Base-by-base conservation (phyloP, 1,140 invertebrate genomes). In the Grapholita molesta region DNA sequence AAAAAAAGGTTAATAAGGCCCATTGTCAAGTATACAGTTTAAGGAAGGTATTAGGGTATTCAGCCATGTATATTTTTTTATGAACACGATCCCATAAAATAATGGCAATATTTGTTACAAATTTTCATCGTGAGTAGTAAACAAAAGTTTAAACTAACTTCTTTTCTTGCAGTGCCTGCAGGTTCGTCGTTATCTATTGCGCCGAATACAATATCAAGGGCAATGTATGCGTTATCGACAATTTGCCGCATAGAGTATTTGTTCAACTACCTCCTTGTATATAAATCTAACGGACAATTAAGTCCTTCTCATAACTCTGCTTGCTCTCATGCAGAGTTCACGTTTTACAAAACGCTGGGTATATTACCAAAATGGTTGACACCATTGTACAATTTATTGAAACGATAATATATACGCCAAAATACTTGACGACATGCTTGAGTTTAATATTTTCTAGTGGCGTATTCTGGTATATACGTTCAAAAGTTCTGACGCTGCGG, bases 401-500 rank as follows among this genome's bases (percentile, higher is more conserved):
- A 61, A 8, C n/a, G 24, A 30, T 61, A 25, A 8, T 15, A 15
- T 38, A 0, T 5, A 6, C n/a, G 3, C 15, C n/a, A n/a, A n/a
- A n/a, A n/a, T n/a, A n/a, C n/a, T n/a, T n/a, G n/a, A n/a, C n/a
- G n/a, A n/a, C n/a, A n/a, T n/a, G n/a, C 5, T 57, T 57, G 3
- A 15, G 6, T 8, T 12, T n/a, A 6, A 7, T 61, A 25, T 15
- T 15, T 28, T 32, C 6, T 28, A 8, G 11, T 15, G 18, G n/a
- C n/a, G 6, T 18, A 28, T 30, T 21, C 48, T 70, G n/a, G n/a
- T n/a, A 66, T 66, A 66, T 42, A 38, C 18, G 24, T 64, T 66
- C 61, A 68, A 74, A 66, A 67, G 24, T 77, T 30, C 48, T 21
- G 73, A 74, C 53, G 69, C n/a, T 70, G 30, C 66, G 21, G 21